These are phyloP conservation scores for Dicaeum eximium DNA, from an alignment of 2,113 vertebrate genomes.

Conservation along the genomic window DNA sequence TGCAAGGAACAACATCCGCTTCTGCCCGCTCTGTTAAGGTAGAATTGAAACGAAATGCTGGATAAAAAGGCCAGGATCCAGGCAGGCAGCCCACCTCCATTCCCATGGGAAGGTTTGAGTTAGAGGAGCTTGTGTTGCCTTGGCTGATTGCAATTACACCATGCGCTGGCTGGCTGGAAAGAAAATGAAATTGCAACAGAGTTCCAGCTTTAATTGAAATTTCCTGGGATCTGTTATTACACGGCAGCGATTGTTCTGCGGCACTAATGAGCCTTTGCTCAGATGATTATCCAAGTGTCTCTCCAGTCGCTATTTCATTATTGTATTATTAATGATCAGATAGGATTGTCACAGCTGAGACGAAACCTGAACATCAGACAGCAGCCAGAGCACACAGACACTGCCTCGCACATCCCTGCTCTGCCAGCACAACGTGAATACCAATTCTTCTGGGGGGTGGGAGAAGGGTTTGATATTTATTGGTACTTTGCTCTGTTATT, in stretches of 20 bases:
- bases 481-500: accelerated
- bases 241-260: constrained; percentile 72
- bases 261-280: constrained; percentile 76
- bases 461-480: not conserved
- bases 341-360: constrained; percentile 72
- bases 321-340: constrained; percentile 80
- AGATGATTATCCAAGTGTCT: constrained; percentile 81
- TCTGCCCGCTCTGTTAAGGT: not conserved
- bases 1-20: not conserved
- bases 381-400: not conserved
- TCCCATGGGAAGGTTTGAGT: constrained; percentile 49
- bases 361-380: constrained; percentile 38
- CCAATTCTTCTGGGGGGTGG: not conserved
- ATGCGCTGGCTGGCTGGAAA: constrained; percentile 47
- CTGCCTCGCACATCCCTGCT: not conserved
- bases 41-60: not conserved
- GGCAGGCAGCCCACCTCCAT: not conserved
- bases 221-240: constrained; percentile 82
- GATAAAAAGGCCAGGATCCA: not conserved
- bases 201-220: constrained; percentile 82
- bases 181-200: constrained; percentile 72
- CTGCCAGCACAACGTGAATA: accelerated
- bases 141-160: constrained; percentile 71
- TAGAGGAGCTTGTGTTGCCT: constrained; percentile 45
- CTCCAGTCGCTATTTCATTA: constrained; percentile 76